Percentiles rank a stretch among this genome's conserved stretches.
phyloP scores from a whole-genome alignment of 2,888 invertebrate species.

The Nezara viridula region DNA sequence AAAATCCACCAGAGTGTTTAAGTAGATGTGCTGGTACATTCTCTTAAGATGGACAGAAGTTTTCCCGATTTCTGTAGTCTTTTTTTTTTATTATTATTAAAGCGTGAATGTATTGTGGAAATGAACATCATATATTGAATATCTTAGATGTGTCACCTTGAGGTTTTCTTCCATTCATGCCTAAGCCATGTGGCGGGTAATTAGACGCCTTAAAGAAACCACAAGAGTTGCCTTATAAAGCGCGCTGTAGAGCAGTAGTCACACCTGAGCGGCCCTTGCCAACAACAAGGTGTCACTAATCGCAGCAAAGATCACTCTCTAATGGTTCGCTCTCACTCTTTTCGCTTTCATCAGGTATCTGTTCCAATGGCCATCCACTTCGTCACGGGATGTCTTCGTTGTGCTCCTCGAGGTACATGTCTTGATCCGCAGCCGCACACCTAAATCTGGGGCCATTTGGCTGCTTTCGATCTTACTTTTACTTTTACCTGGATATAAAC shows the following conservation, averaged over 20 bases:
- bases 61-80: no score
- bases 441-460: background rate
- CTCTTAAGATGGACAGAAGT: no score
- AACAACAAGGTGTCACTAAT: slow-evolving; percentile 28
- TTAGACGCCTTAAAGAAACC: background rate
- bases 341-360: slow-evolving; percentile 36
- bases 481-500: no score
- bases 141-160: no score
- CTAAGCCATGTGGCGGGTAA: background rate
- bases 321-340: slow-evolving; percentile 18
- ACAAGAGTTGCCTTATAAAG: background rate
- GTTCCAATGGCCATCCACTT: slow-evolving; percentile 24
- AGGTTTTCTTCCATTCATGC: background rate
- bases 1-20: no score
- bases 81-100: no score
- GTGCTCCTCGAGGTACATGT: background rate
- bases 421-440: background rate
- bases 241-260: background rate
- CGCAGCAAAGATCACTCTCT: slow-evolving; percentile 19
- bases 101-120: no score
- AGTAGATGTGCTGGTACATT: no score
- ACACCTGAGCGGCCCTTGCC: background rate
- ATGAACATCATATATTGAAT: no score
- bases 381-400: slow-evolving; percentile 3
- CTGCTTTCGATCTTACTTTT: background rate